These are phyloP conservation scores for Tachina grossa DNA, from an alignment of 2,888 invertebrate genomes.

Conservation along the genomic window DNA sequence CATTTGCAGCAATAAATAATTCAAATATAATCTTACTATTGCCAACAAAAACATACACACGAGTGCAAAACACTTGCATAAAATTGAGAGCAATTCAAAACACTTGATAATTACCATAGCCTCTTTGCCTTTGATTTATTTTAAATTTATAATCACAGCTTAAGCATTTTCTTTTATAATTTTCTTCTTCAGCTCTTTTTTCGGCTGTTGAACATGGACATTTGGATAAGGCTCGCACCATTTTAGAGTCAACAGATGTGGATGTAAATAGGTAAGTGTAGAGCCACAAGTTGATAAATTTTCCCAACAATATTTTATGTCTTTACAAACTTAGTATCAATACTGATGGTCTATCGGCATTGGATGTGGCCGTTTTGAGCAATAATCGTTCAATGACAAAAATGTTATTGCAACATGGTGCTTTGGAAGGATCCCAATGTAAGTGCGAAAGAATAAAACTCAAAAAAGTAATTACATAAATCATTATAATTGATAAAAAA, in stretches of 20 bases:
- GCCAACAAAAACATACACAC: constrained; percentile 37
- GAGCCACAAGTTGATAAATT: not conserved
- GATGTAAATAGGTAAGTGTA: constrained; percentile 93
- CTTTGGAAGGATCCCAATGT: constrained; percentile 93
- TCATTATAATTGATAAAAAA: not conserved
- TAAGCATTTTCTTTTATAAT: not conserved
- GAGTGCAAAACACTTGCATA: constrained; percentile 16
- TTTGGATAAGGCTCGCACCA: constrained; percentile 94
- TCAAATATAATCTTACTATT: constrained; percentile 28
- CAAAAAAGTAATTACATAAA: not conserved
- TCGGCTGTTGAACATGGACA: constrained; percentile 98
- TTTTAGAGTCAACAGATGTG: constrained; percentile 95
- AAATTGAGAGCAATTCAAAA: constrained; percentile 25
- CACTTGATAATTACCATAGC: constrained; percentile 28
- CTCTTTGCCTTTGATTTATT: constrained; percentile 27
- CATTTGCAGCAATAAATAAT: constrained; percentile 45
- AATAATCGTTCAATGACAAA: constrained; percentile 94
- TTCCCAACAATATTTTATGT: not conserved
- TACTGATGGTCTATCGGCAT: constrained; percentile 92
- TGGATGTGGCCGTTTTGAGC: constrained; percentile 96
- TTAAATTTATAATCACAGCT: constrained; percentile 24
- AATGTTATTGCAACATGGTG: constrained; percentile 94
- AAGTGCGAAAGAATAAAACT: constrained; percentile 64
- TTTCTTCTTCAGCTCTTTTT: constrained; percentile 88
- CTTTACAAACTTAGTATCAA: constrained; percentile 87